Conservation (phyloP, 2,113 vertebrate species). For the Peromyscus polionotus region DNA sequence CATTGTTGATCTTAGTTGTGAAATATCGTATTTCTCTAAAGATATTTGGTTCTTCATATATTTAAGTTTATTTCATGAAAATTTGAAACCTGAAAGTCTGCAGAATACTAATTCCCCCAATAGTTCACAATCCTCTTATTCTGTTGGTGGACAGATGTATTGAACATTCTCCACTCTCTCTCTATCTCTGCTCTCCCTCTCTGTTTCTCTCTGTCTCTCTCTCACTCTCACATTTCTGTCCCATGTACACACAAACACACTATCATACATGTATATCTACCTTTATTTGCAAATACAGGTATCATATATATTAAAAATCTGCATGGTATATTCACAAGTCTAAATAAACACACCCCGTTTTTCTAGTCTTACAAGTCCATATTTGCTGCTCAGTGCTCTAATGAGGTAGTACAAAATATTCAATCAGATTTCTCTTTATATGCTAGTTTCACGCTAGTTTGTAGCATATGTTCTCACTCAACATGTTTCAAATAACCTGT, state of each 20-base stretch:
- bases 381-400: not conserved
- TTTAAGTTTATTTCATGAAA: not conserved
- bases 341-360: not conserved
- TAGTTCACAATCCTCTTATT: not conserved
- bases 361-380: not conserved
- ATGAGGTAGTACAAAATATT: not conserved
- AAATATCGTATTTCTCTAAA: not conserved
- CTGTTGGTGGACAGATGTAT: not conserved
- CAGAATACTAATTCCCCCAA: not conserved
- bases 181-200: too few species aligned
- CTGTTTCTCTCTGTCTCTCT: not conserved
- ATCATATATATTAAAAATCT: not conserved
- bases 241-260: not conserved
- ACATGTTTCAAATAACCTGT: not conserved
- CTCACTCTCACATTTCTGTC: too few species aligned
- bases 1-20: not conserved
- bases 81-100: not conserved
- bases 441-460: not conserved
- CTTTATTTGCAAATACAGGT: not conserved
- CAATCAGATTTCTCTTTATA: not conserved
- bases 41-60: not conserved
- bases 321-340: not conserved
- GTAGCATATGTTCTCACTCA: rapidly evolving
- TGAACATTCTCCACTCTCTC: not conserved
- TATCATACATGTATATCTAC: not conserved